Conservation (phyloP, 2,888 invertebrate genomes). For the Eilema depressum region DNA sequence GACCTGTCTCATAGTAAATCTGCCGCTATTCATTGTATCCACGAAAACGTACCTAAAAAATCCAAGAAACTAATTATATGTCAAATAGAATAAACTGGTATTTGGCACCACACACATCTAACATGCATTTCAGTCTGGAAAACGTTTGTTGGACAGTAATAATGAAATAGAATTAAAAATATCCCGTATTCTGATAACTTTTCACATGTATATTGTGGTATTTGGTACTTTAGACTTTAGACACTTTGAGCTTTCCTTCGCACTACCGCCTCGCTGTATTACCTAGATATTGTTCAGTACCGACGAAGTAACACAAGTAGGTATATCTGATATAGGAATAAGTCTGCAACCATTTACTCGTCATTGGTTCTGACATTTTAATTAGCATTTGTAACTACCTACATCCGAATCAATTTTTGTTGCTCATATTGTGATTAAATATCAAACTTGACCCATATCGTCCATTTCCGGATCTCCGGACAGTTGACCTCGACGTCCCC, state of each 20-base stretch:
- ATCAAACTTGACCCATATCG: constrained; percentile 65
- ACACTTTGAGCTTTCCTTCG: not conserved
- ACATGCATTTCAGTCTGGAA: not conserved
- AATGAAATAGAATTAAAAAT: not conserved
- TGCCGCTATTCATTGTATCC: constrained; percentile 8
- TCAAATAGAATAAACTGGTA: constrained; percentile 16
- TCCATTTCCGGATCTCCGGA: constrained; percentile 63
- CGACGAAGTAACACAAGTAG: not conserved
- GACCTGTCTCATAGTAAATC: constrained; percentile 11
- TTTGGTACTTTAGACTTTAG: not conserved
- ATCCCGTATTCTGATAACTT: not conserved
- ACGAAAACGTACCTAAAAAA: constrained; percentile 16
- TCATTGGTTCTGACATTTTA: constrained; percentile 23
- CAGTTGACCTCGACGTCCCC: constrained; percentile 60
- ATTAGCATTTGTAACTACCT: constrained; percentile 19
- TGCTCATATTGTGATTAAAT: constrained; percentile 34
- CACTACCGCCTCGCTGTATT: not conserved
- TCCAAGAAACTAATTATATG: constrained; percentile 12
- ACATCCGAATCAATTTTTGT: constrained; percentile 26
- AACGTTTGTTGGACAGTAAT: not conserved
- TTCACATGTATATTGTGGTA: not conserved
- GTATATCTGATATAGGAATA: constrained; percentile 15
- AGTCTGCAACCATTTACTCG: constrained; percentile 31
- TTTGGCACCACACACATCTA: constrained; percentile 4
- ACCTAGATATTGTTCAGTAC: not conserved